A percentile compares a stretch with the other conserved stretches of the same genome.
Conservation (phyloP, 2,888 invertebrate genomes). For the Aspidapion aeneum region DNA sequence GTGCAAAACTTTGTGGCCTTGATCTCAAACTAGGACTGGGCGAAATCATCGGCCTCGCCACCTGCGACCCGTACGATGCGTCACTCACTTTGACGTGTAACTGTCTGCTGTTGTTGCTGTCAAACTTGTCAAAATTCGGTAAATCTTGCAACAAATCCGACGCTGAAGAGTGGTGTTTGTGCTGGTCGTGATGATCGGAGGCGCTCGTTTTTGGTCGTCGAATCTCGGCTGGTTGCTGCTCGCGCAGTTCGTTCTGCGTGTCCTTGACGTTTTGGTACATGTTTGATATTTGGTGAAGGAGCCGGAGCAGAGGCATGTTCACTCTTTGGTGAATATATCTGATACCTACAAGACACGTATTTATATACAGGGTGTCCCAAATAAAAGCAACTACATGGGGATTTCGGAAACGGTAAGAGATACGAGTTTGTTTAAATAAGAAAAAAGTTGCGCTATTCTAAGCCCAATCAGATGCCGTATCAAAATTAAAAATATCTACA, state of each 20-base stretch:
- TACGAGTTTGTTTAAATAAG: no score
- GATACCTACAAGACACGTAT: conserved; percentile 60
- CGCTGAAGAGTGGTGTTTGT: conserved; percentile 37
- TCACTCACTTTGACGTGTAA: conserved; percentile 46
- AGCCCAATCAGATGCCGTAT: no score
- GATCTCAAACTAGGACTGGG: conserved; percentile 56
- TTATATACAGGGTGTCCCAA: no score
- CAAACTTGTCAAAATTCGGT: conserved; percentile 32
- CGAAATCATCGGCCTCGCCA: conserved; percentile 49
- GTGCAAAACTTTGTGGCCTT: conserved; percentile 84
- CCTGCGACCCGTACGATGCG: conserved; percentile 42
- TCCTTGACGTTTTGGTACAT: conserved; percentile 98
- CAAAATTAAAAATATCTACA: no score
- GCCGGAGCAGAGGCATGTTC: conserved; percentile 90
- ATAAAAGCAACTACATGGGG: no score
- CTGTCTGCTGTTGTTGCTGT: conserved; percentile 51
- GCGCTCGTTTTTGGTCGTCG: conserved; percentile 45
- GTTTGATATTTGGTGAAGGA: conserved; percentile 93
- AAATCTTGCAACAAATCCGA: conserved; percentile 55
- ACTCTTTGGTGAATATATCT: conserved; percentile 93
- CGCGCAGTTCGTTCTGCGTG: conserved; percentile 85
- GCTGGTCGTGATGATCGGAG: conserved; percentile 51
- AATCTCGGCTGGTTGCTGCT: conserved; percentile 56
- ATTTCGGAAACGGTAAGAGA: no score
- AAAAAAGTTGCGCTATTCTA: no score